Evolutionary conservation across 2,113 vertebrate genomes (phyloP).

Genomic region (Uria aalge): DNA sequence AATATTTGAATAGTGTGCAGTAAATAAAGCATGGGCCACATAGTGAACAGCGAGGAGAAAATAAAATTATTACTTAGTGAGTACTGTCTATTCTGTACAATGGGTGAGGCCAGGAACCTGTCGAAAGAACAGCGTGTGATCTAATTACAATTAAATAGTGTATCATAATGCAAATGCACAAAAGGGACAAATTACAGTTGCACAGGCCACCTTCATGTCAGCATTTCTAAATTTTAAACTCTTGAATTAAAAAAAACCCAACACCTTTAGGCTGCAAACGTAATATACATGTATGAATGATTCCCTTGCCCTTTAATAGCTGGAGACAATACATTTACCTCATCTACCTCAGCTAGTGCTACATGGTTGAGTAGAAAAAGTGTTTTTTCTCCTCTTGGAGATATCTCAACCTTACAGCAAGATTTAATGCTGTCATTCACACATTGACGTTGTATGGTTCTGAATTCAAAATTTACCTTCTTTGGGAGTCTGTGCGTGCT

Average conservation of each 20-base stretch:
- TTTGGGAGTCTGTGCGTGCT: background rate
- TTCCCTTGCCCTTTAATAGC: background rate
- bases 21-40: constrained; percentile 11
- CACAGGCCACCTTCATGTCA: background rate
- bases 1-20: constrained; percentile 44
- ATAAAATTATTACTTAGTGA: constrained; percentile 17
- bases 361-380: background rate
- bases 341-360: background rate
- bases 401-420: background rate
- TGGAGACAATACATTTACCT: background rate
- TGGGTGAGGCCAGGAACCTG: background rate
- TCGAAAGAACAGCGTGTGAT: background rate
- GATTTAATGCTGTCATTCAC: background rate
- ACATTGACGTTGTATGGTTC: fast-evolving
- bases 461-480: background rate
- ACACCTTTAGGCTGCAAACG: background rate
- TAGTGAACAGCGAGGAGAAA: constrained; percentile 4
- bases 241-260: background rate
- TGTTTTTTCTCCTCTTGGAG: background rate
- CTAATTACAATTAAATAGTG: constrained; percentile 16
- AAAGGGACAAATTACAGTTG: background rate
- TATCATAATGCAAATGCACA: background rate
- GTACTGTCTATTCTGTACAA: background rate
- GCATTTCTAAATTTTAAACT: background rate
- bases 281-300: background rate